Evolutionary conservation across 1,140 invertebrate species (phyloP), one percentile per base, ranked within the genome.

Genomic region (Drosophila ohnishii): DNA sequence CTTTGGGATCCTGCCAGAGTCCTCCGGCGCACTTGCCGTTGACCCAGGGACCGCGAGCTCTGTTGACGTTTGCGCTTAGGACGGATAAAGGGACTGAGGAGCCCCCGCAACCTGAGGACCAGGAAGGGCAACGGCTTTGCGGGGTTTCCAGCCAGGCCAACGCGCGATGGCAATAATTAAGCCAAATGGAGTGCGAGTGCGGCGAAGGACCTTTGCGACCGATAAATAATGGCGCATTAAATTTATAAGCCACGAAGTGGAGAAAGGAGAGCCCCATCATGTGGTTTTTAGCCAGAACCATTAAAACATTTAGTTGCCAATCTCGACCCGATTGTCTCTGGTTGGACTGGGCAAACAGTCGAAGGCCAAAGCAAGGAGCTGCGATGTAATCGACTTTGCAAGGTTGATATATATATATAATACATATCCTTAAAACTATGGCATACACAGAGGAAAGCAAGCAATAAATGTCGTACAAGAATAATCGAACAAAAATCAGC

Each of bases 1-100:
- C 51, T 37, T 25, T 37, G 34, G 51, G 51, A 55, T 55, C 34
- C 51, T 25, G 5, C 19, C 32, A 5, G 13, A 44, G 45, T 51
- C 57, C 44, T 53, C 30, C 19, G 39, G 56, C 50, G 60, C 60
- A 69, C 55, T 70, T 50, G 40, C 34, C 63, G 62, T 72, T 72
- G 83, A 76, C 75, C 83, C 66, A 82, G 56, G 75, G 47, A 56
- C 37, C 55, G n/a, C 55, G 25, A 53, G 19, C 51, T 65, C 35
- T 80, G 81, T 86, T 86, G 84, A 83, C 62, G 67, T 86, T 88
- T 64, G 79, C 72, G 76, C 79, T 83, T 73, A 83, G 51, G 64
- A 28, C 64, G 71, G 34, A 55, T 25, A 10, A 19, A n/a, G n/a
- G 19, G 13, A 25, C 13, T 9, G 51, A 37, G 8, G 50, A 35